Evolutionary conservation across 2,113 vertebrate genomes (phyloP), one percentile per base, ranked within the genome.

Genomic region (Urocolius indicus): DNA sequence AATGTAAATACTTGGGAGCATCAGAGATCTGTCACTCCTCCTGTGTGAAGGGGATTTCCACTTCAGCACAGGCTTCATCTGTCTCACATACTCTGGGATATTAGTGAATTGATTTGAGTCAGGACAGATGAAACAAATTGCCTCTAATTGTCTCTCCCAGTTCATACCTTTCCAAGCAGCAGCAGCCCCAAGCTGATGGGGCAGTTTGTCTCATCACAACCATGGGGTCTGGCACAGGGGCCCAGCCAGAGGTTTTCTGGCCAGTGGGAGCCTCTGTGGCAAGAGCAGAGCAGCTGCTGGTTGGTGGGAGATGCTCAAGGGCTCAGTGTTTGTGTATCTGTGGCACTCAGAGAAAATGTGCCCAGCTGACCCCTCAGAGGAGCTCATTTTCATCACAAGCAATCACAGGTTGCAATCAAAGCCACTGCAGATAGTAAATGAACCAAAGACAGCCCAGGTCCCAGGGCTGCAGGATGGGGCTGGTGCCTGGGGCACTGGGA

Each of bases 251-350:
- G 15, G 8, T 5, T 43, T 71, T n/a, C 36, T 0, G 7, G 30
- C n/a, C 21, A 16, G 29, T 23, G 2, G 13, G 19, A 7, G 15
- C 43, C 11, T 3, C 72, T 11, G 71, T 1, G 7, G 38, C 4
- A 9, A 15, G 38, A 19, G 38, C 55, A 22, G 46, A 27, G 49
- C 5, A 3, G 46, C 29, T 3, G 2, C 38, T 22, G 11, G 5
- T 2, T 41, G 3, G 2, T 6, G 1, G 7, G 3, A 8, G 17
- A 13, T 2, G 12, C 43, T 0, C 7, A 29, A 45, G 16, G 43
- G 36, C 34, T 69, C 15, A 0, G 11, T 16, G 18, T 36, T 18
- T 23, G 36, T 20, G 30, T 7, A 10, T 10, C 68, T 6, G 21
- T 12, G 2, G 21, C 34, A 83, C 3, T 29, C 38, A 12, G 24